Evolutionary conservation across 2,888 invertebrate species (phyloP).

Genomic region (Spodoptera picta): DNA sequence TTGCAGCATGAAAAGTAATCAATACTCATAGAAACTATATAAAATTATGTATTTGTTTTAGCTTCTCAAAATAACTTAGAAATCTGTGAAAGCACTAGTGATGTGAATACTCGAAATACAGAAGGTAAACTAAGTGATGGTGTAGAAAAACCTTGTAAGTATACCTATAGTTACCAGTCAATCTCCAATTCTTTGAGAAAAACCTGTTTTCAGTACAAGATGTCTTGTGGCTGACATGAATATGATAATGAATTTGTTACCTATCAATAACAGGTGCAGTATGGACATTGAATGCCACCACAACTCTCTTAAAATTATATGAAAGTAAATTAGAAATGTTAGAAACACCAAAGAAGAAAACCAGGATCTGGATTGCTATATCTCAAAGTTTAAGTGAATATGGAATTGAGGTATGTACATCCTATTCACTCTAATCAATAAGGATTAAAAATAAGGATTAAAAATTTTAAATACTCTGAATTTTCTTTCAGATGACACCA

Average conservation of each 20-base stretch:
- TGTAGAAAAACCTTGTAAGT: conserved; percentile 61
- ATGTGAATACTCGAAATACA: conserved; percentile 30
- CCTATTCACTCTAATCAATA: no score
- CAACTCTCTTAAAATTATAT: conserved; percentile 68
- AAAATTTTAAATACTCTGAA: no score
- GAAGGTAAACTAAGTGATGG: conserved; percentile 49
- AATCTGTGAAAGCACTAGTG: conserved; percentile 51
- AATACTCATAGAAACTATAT: no score
- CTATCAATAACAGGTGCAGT: conserved; percentile 62
- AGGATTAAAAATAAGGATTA: no score
- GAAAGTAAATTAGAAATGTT: conserved; percentile 71
- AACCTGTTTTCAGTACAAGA: no score
- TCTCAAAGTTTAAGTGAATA: conserved; percentile 66
- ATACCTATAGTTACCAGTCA: conserved; percentile 1
- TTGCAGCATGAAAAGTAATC: no score
- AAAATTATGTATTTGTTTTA: conserved; percentile 4
- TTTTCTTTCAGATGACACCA: conserved; percentile 65
- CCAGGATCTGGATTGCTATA: conserved; percentile 72
- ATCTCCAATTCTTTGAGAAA: no score
- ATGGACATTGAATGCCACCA: conserved; percentile 69
- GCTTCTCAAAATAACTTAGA: conserved; percentile 52
- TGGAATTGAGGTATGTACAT: conserved; percentile 63
- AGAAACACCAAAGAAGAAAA: conserved; percentile 75
- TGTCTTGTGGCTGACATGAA: no score
- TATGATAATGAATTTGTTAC: background rate